Conservation (phyloP, 1,140 invertebrate genomes). For the Oryzaephilus surinamensis region DNA sequence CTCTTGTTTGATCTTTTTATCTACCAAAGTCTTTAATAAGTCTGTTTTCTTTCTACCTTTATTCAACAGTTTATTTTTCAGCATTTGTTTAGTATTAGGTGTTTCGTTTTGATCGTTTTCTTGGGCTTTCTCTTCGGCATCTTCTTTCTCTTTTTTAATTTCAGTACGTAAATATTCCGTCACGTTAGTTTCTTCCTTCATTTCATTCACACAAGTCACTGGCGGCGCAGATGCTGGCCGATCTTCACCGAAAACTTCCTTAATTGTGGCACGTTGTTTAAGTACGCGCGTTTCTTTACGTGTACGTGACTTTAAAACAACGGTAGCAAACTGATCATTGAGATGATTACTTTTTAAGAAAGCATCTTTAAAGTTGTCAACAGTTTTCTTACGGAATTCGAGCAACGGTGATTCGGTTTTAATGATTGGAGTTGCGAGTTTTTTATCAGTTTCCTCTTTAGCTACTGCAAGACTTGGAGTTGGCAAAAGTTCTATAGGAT, state of each 20-base stretch:
- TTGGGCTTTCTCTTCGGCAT: conserved; percentile 18
- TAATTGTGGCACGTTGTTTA: conserved; percentile 65
- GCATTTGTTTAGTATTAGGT: conserved; percentile 15
- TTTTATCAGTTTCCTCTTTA: conserved; percentile 37
- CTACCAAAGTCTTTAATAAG: conserved; percentile 17
- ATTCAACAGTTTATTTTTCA: conserved; percentile 16
- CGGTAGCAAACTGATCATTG: too few relatives aligned
- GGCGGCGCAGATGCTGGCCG: conserved; percentile 50
- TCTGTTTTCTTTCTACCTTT: conserved; percentile 13
- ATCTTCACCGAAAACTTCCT: conserved; percentile 67
- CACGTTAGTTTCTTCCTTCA: too few relatives aligned
- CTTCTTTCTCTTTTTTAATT: conserved; percentile 9
- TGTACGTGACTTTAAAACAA: conserved; percentile 61
- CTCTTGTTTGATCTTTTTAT: conserved; percentile 20
- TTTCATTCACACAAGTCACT: conserved; percentile 38
- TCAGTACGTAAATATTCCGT: conserved; percentile 10
- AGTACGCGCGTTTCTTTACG: conserved; percentile 63
- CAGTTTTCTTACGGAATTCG: conserved; percentile 59
- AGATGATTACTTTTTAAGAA: conserved; percentile 53
- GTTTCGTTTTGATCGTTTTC: conserved; percentile 8
- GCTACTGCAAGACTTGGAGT: conserved; percentile 37
- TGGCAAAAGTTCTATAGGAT: conserved; percentile 48
- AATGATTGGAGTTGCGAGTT: conserved; percentile 42
- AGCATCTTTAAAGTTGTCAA: conserved; percentile 54
- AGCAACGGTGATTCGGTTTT: conserved; percentile 40